Evolutionary conservation across 2,888 invertebrate species (phyloP).

Genomic region (Galeruca laticollis): DNA sequence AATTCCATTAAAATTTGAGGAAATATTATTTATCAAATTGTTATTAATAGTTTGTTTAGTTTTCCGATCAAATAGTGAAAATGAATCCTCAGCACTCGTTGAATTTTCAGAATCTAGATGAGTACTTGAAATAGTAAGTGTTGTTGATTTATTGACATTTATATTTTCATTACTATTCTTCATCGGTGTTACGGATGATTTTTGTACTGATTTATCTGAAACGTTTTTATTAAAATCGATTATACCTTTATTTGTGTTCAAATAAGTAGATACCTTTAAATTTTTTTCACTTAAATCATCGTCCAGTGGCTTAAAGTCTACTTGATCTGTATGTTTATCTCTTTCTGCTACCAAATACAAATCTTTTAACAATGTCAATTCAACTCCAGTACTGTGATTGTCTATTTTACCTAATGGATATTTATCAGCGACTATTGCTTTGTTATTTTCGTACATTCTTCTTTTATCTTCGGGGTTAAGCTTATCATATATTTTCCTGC

Average conservation of each 20-base stretch:
- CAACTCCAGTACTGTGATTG: neutral
- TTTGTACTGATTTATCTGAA: too few species aligned
- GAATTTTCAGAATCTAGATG: neutral
- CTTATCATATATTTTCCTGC: slow-evolving; percentile 9
- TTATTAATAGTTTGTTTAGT: neutral
- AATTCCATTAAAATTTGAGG: neutral
- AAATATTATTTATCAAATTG: neutral
- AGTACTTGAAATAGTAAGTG: too few species aligned
- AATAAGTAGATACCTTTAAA: neutral
- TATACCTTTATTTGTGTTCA: neutral
- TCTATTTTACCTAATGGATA: neutral
- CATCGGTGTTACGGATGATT: neutral
- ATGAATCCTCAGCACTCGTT: too few species aligned
- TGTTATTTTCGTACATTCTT: slow-evolving; percentile 8
- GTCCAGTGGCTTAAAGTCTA: neutral
- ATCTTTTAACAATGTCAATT: neutral
- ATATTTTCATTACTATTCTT: neutral
- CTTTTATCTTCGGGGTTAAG: slow-evolving; percentile 12
- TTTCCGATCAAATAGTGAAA: too few species aligned
- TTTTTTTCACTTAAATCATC: neutral
- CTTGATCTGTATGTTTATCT: neutral
- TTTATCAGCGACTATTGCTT: slow-evolving; percentile 11
- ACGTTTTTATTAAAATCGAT: too few species aligned
- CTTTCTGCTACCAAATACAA: slow-evolving; percentile 13
- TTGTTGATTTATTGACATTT: neutral